Conservation (phyloP, 2,888 invertebrate genomes). For the Cerastis leucographa region DNA sequence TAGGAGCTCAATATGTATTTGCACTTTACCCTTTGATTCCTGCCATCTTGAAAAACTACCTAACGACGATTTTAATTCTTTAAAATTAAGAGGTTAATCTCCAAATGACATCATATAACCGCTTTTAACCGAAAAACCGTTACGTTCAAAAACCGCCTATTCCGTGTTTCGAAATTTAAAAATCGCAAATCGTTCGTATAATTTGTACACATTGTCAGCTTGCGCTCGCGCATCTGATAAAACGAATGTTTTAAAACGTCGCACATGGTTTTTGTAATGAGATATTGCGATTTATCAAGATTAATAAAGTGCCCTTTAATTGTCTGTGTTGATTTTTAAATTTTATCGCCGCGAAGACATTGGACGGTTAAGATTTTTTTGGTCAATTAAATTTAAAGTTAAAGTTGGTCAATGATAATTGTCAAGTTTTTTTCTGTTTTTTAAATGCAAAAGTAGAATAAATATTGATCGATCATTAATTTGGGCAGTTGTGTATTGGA, state of each 20-base stretch:
- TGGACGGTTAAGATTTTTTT: not conserved
- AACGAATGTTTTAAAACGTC: constrained; percentile 61
- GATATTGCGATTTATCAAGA: constrained; percentile 65
- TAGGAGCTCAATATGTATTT: not conserved
- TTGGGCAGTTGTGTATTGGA: not conserved
- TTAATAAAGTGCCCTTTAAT: constrained; percentile 60
- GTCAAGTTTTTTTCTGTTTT: too few relatives aligned
- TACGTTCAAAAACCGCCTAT: constrained; percentile 69
- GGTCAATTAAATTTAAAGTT: not conserved
- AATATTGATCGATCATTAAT: not conserved
- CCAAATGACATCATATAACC: constrained; percentile 38
- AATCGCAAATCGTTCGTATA: constrained; percentile 67
- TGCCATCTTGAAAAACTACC: not conserved
- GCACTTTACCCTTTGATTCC: not conserved
- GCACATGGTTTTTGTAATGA: constrained; percentile 64
- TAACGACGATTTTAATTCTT: not conserved
- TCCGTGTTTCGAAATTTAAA: constrained; percentile 72
- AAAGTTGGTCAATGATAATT: not conserved
- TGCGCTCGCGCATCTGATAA: constrained; percentile 73
- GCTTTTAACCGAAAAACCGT: constrained; percentile 55
- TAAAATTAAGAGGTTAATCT: constrained; percentile 29
- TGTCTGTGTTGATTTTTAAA: constrained; percentile 61
- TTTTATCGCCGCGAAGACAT: constrained; percentile 30
- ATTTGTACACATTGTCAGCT: constrained; percentile 80
- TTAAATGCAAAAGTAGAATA: not conserved